Base-by-base conservation (phyloP, 2,888 invertebrate species). In the Fragum sueziense region DNA sequence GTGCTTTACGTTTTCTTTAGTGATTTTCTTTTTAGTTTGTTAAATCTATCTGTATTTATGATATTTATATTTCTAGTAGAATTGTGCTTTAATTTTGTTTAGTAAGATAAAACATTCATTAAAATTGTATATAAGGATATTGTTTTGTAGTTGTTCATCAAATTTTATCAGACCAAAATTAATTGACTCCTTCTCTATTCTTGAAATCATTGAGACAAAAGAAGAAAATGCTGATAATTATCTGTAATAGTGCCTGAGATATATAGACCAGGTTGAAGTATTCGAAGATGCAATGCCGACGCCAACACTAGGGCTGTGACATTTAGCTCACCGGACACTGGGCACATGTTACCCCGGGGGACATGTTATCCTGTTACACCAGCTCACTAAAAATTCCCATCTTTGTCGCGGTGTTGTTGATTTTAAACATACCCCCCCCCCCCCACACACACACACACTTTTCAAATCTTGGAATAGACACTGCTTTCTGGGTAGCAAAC, bases 1-100 rank as follows among this genome's bases (percentile, higher is more conserved):
- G 57, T 57, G 57, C 57, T 57, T 57, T 57, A 22, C n/a, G 22
- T 57, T 57, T 57, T 41, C 17, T 41, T 57, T 22, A 27, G 57
- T 57, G 22, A 57, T 57, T 27, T 57, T 57, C 6, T 57, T 25
- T 25, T 57, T 22, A 27, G 22, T 57, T 57, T 27, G 27, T 22
- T 27, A 25, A 25, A 27, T 57, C n/a, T 57, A 27, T 57, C 11
- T 57, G n/a, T 57, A 57, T 57, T 57, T 57, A 57, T 57, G 27
- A 57, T 47, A 47, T 47, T 47, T 47, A 47, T 47, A 20, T 14
- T 3, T 47, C n/a, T 47, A 47, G 57, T 57, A 57, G 57, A 57
- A 57, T 2, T 57, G 57, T 57, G 57, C 57, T 57, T 57, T 57
- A 47, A 47, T 47, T 47, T 47, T 3, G 17, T 47, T 47, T 14